These are phyloP conservation scores for Phacellophora camtschatica DNA, from an alignment of 30 jellyfish, hydroid and myxozoan genomes.

Conservation along the genomic window DNA sequence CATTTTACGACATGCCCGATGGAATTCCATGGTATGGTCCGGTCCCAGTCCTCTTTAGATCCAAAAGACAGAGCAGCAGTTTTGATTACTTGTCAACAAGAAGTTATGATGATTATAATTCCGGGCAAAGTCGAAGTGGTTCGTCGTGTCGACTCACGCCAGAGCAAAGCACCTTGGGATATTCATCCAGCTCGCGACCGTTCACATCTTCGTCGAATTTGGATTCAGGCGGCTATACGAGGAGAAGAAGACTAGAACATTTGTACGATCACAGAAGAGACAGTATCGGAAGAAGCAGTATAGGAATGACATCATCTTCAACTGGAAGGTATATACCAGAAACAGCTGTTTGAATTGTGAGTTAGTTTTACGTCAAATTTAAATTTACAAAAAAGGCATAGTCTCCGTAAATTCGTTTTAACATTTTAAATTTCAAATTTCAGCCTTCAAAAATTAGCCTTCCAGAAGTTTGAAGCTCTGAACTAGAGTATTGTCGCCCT, in stretches of 20 bases:
- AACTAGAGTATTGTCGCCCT: no score
- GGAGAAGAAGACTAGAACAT: slow-evolving; percentile 1
- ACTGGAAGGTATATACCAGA: slow-evolving; percentile 40
- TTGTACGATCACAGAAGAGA: neutral
- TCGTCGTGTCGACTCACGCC: slow-evolving; percentile 22
- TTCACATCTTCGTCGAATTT: slow-evolving; percentile 1
- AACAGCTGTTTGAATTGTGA: slow-evolving; percentile 38
- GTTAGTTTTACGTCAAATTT: neutral
- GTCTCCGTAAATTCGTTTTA: no score
- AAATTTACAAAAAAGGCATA: no score
- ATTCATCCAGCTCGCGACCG: slow-evolving; percentile 17
- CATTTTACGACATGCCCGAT: slow-evolving; percentile 41
- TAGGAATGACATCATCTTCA: no score
- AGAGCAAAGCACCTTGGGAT: neutral
- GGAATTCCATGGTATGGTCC: slow-evolving; percentile 54
- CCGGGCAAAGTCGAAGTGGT: slow-evolving; percentile 5
- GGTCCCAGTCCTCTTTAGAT: neutral
- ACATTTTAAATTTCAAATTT: no score
- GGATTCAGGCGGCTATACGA: neutral
- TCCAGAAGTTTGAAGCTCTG: no score
- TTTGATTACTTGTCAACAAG: neutral
- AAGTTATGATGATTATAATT: neutral
- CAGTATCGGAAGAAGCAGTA: neutral
- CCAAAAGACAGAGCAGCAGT: slow-evolving; percentile 1
- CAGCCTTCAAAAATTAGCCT: no score